phyloP scores from a whole-genome alignment of 2,113 vertebrate species.

The rat (Rattus norvegicus) region DNA sequence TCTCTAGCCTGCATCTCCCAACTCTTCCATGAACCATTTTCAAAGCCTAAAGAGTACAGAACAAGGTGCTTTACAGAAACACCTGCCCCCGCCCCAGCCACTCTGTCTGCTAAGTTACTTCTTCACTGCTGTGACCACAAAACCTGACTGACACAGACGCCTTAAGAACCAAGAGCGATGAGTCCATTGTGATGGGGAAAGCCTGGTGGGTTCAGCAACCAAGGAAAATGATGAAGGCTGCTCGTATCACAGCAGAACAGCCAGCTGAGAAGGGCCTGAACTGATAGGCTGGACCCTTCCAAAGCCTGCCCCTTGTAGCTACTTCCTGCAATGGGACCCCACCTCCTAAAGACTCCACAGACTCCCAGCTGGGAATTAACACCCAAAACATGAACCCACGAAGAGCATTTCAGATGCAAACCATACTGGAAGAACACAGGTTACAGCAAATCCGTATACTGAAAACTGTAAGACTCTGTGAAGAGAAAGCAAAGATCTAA shows the following conservation, averaged over 20 bases:
- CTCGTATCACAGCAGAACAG: too few relatives aligned
- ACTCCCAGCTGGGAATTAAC: background rate
- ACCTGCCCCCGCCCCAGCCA: background rate
- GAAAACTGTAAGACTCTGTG: background rate
- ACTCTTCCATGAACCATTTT: background rate
- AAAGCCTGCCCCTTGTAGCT: background rate
- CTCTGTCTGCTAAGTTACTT: background rate
- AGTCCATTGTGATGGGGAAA: background rate
- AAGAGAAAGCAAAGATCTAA: conserved; percentile 36
- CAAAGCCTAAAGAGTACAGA: background rate
- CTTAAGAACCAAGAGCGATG: background rate
- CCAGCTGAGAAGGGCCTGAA: too few relatives aligned
- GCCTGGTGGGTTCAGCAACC: background rate
- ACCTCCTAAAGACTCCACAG: background rate
- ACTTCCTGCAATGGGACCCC: background rate
- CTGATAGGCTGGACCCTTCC: background rate
- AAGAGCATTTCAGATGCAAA: background rate
- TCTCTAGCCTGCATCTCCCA: background rate
- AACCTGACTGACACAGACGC: background rate
- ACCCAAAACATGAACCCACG: background rate
- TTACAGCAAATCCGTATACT: background rate
- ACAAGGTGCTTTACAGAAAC: background rate
- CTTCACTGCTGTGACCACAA: too few relatives aligned
- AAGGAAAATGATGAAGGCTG: background rate
- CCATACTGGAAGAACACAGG: background rate